Base-by-base conservation (phyloP, 1,140 invertebrate species). In the Drepana arcuata region DNA sequence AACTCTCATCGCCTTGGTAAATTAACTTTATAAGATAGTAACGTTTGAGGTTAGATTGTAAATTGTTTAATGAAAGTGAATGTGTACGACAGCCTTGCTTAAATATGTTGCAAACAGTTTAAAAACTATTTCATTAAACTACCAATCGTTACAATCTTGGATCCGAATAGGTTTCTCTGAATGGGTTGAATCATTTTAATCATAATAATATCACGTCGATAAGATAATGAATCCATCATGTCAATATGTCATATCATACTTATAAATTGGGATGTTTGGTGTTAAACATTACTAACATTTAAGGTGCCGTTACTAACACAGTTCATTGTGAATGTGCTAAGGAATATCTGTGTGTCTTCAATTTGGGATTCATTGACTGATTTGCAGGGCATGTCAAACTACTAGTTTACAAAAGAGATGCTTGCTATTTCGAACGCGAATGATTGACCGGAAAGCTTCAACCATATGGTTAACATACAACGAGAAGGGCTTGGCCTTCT, bases 291-390 rank as follows among this genome's bases (percentile, higher is more conserved):
- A 64, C 46, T 65, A 64, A 53, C 60, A 63, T 41, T 42, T 41
- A 55, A 54, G 28, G 48, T 38, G 45, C 41, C 41, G 15, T 41
- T 10, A 26, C 2, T 10, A 26, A 7, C 10, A 62, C 49, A 44
- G 41, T 52, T 56, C 55, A 59, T 51, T 63, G 54, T 71, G 58
- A 68, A 64, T 59, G 61, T 67, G 59, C 41, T 45, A 51, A 50
- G 24, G 41, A 46, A 66, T 82, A 73, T 82, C 74, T 82, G 78
- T 82, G 78, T 79, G 78, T 82, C 78, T 82, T 79, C 73, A 82
- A 77, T 39, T 64, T 67, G 61, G 69, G 71, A 67, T 66, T 69
- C 69, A 58, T 78, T 77, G 64, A 73, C 62, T 81, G 66, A 78
- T 82, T 82, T 77, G 43, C 78, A 82, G 78, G 78, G 70, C 61